Evolutionary conservation across 2,113 vertebrate genomes (phyloP).

Genomic region (Chionis minor): DNA sequence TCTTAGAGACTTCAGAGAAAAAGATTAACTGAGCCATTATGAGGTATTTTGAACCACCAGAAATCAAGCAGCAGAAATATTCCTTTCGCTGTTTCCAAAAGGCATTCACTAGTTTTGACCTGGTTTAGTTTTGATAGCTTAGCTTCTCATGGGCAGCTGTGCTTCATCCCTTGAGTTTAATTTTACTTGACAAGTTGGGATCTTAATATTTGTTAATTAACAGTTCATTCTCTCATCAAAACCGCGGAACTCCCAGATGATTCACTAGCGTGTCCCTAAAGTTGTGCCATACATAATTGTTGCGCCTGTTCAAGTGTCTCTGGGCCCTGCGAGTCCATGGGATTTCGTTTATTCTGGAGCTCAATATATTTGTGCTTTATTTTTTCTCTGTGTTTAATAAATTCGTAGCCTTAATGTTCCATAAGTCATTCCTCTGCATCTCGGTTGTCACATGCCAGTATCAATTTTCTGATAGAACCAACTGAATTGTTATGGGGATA

Average conservation of each 20-base stretch:
- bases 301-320: constrained; percentile 5
- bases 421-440: not conserved
- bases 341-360: not conserved
- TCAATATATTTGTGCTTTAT: not conserved
- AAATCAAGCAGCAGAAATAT: not conserved
- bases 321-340: not conserved
- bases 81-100: not conserved
- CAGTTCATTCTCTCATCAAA: constrained; percentile 22
- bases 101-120: not conserved
- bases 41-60: not conserved
- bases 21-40: not conserved
- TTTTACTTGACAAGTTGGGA: constrained; percentile 44
- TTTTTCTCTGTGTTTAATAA: not conserved
- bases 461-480: not conserved
- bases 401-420: not conserved
- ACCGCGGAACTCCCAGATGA: constrained; percentile 1
- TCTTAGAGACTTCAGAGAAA: not conserved
- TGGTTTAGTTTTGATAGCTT: constrained; percentile 5
- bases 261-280: constrained; percentile 7
- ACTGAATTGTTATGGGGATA: not conserved
- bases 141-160: not conserved
- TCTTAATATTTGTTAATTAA: constrained; percentile 62
- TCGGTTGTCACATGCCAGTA: not conserved
- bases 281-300: constrained; percentile 25
- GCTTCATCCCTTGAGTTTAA: constrained; percentile 35